A percentile compares a stretch with the other conserved stretches of the same genome.
Evolutionary conservation across 2,113 vertebrate genomes (phyloP).

Genomic region (Theropithecus gelada): DNA sequence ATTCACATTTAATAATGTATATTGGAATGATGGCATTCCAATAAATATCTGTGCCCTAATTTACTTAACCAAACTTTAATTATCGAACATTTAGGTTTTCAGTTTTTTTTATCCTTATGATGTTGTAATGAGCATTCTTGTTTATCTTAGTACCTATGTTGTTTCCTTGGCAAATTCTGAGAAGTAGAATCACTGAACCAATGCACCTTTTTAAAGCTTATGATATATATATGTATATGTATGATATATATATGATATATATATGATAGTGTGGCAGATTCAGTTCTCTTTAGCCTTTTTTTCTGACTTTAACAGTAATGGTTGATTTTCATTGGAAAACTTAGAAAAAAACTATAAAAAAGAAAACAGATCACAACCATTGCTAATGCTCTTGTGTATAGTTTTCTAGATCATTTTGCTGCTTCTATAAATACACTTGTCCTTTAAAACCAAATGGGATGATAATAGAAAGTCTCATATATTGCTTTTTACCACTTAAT

Average conservation of each 20-base stretch:
- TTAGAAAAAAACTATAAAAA: neutral
- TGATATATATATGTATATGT: neutral
- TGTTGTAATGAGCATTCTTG: neutral
- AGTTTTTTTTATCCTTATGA: neutral
- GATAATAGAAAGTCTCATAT: neutral
- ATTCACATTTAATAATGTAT: neutral
- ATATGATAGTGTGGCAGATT: slow-evolving; percentile 4
- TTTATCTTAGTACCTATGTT: neutral
- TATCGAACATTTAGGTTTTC: neutral
- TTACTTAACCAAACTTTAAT: neutral
- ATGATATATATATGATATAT: no score
- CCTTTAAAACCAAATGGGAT: neutral
- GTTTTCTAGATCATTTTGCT: slow-evolving; percentile 30
- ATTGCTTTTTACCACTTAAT: neutral
- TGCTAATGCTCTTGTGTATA: slow-evolving; percentile 12
- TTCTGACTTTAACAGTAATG: slow-evolving; percentile 11
- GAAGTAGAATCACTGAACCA: neutral
- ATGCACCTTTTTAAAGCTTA: neutral
- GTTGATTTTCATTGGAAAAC: neutral
- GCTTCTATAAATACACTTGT: neutral
- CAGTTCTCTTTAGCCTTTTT: neutral
- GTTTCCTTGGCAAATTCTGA: slow-evolving; percentile 28
- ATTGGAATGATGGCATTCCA: neutral
- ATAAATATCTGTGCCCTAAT: neutral
- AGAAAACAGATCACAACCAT: neutral